Base-by-base conservation (phyloP, 2,888 invertebrate genomes). In the Cryptus armator region DNA sequence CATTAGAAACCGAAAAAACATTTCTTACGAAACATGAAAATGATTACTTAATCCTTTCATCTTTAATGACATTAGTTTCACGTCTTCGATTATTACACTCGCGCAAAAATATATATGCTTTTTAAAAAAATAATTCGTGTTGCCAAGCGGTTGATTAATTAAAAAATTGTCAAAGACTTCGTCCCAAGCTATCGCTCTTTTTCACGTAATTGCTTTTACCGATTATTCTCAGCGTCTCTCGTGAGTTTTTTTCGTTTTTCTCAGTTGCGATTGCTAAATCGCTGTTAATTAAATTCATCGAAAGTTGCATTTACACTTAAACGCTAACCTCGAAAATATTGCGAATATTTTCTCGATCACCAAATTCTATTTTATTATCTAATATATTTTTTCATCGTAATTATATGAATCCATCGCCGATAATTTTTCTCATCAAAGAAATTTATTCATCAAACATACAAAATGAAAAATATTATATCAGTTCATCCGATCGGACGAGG, bases 381-480 rank as follows among this genome's bases (percentile, higher is more conserved):
- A 37, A 3, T 29, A 59, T 62, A 4, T n/a, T 14, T 62, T 32
- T 9, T 14, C 14, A 51, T 32, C 9, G n/a, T 2, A 19, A 56
- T 56, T 24, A 48, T 19, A 24, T 12, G 14, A 48, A 51, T n/a
- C n/a, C 24, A 19, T 2, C 6, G 7, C 62, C 56, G n/a, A 43
- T 43, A 43, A 70, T 43, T 43, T 78, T 70, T 72, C 37, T 6
- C 37, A 72, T 76, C 62, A 72, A 79, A 76, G 59, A 75, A 64
- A 75, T 76, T 82, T 81, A 86, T 85, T 83, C 70, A 77, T 83
- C 37, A 53, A 83, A 81, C 75, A 77, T 85, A 83, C 44, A 85
- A 83, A 86, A 85, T 32, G 75, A 66, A 78, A 72, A 66, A 19
- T 12, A 51, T 44, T 24, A 62, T n/a, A 48, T 68, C n/a, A 71